Evolutionary conservation across 2,797 vertebrate genomes (phyloP).

Genomic region (Chaetodon trifasciatus): DNA sequence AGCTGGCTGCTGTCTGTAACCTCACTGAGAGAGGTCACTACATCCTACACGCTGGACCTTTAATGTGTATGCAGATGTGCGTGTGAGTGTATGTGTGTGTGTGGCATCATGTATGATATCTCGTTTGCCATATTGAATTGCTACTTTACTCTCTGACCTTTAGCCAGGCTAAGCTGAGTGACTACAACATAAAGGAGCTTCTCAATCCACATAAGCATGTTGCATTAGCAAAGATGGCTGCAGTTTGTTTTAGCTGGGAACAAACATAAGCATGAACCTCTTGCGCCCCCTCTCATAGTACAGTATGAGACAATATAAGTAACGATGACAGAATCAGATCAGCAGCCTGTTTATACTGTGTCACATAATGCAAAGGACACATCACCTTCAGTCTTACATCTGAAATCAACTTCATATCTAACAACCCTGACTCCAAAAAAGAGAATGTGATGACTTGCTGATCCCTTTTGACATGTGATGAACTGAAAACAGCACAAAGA

Average conservation of each 20-base stretch:
- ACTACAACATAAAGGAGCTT: neutral
- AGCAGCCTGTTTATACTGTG: neutral
- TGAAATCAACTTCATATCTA: neutral
- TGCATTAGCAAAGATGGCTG: neutral
- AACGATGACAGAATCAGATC: neutral
- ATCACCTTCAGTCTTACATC: neutral
- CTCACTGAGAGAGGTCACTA: no score
- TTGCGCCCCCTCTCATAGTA: neutral
- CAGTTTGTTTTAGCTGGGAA: neutral
- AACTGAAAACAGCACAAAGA: no score
- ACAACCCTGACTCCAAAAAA: neutral
- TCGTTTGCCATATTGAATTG: constrained; percentile 38
- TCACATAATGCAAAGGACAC: neutral
- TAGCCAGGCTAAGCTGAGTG: neutral
- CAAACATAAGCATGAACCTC: neutral
- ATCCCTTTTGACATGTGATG: no score
- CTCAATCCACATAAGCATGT: neutral
- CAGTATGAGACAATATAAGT: neutral
- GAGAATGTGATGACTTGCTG: neutral
- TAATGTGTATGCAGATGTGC: neutral
- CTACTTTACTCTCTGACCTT: constrained; percentile 58
- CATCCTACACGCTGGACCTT: no score
- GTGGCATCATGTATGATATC: neutral
- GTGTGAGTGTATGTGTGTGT: neutral
- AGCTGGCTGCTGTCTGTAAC: no score